These are phyloP conservation scores for Euspilapteryx auroguttella DNA, from an alignment of 2,888 invertebrate genomes.

Conservation along the genomic window DNA sequence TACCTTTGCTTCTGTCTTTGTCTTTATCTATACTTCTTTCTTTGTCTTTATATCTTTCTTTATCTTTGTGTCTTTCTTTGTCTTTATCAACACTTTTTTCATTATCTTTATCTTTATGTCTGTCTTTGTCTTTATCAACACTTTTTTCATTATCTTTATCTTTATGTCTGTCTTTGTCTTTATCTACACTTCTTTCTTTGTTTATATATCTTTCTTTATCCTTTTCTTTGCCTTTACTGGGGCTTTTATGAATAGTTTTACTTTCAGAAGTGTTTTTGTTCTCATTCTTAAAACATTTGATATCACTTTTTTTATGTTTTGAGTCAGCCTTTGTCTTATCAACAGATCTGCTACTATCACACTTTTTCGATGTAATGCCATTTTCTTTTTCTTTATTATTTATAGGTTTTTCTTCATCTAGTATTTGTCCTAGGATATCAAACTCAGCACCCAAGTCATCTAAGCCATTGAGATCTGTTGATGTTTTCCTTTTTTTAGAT, in stretches of 20 bases:
- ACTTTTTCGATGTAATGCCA: constrained; percentile 13
- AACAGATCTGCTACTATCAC: constrained; percentile 12
- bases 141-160: background rate
- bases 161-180: constrained; percentile 2
- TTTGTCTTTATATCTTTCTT: constrained; percentile 1
- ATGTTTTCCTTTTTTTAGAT: constrained; percentile 31
- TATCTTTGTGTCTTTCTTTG: background rate
- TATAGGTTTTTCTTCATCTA: constrained; percentile 39
- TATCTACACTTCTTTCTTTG: constrained; percentile 6
- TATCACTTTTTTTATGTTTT: constrained; percentile 9
- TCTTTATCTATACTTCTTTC: constrained; percentile 7
- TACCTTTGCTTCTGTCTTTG: constrained; percentile 6
- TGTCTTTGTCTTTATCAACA: constrained; percentile 4
- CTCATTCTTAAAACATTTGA: constrained; percentile 16
- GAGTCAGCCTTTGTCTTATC: constrained; percentile 14
- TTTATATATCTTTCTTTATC: constrained; percentile 14
- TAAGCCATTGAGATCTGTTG: constrained; percentile 37
- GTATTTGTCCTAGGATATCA: constrained; percentile 52
- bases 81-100: no score
- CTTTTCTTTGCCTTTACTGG: constrained; percentile 24
- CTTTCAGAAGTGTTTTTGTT: constrained; percentile 19
- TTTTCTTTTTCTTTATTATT: constrained; percentile 9
- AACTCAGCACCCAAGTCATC: constrained; percentile 53
- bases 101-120: background rate
- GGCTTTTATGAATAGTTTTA: constrained; percentile 30